Percentiles rank a stretch among this genome's conserved stretches.
These are phyloP conservation scores for Druon quercuslanigerum DNA, from an alignment of 1,140 invertebrate genomes.

Conservation along the genomic window DNA sequence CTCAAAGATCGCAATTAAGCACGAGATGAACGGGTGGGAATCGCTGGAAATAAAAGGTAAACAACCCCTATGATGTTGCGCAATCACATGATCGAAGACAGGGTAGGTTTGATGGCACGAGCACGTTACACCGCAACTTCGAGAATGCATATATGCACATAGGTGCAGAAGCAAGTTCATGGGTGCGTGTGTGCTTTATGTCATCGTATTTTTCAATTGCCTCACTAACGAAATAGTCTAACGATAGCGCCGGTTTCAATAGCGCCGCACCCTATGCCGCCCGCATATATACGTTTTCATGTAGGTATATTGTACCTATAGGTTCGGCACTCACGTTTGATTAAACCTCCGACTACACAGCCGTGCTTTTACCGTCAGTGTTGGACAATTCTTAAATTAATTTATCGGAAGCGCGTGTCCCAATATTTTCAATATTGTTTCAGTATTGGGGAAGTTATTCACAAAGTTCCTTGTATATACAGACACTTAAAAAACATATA, in stretches of 20 bases:
- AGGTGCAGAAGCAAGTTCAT: background rate
- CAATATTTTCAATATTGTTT: too few relatives aligned
- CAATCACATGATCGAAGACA: background rate
- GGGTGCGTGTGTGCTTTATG: slow-evolving; percentile 40
- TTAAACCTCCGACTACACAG: slow-evolving; percentile 46
- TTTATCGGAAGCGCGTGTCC: background rate
- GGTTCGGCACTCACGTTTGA: slow-evolving; percentile 53
- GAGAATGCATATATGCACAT: background rate
- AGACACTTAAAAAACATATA: too few relatives aligned
- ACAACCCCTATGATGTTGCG: background rate
- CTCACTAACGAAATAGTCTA: slow-evolving; percentile 54
- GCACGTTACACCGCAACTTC: background rate
- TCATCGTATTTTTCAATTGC: slow-evolving; percentile 56
- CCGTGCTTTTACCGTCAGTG: slow-evolving; percentile 14
- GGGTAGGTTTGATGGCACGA: background rate
- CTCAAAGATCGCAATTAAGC: slow-evolving; percentile 42
- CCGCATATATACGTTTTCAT: slow-evolving; percentile 41
- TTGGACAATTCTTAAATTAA: slow-evolving; percentile 6
- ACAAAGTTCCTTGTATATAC: too few relatives aligned
- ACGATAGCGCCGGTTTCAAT: slow-evolving; percentile 54
- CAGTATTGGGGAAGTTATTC: too few relatives aligned
- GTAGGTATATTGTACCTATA: background rate
- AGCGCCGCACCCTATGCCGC: slow-evolving; percentile 40
- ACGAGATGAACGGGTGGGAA: background rate
- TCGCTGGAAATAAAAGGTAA: background rate